A percentile compares a stretch with the other conserved stretches of the same genome.
These are phyloP conservation scores for Uria aalge DNA, from an alignment of 2,113 vertebrate species.

Conservation along the genomic window DNA sequence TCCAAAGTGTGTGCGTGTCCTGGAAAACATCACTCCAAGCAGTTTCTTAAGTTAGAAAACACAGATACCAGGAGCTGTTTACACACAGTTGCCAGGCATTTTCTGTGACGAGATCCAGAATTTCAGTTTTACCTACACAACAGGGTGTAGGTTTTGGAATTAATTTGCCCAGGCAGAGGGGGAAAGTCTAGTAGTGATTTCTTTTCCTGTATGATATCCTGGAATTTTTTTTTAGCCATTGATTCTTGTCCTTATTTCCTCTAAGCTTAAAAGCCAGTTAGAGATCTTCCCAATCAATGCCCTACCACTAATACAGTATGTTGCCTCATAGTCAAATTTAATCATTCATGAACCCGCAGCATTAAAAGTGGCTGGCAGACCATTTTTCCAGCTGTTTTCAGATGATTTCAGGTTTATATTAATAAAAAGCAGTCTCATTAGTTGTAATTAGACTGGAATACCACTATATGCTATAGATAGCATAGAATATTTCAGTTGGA, in stretches of 20 bases:
- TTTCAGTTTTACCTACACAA: neutral
- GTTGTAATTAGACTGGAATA: neutral
- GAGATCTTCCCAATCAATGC: neutral
- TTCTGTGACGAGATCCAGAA: neutral
- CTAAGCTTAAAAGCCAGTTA: neutral
- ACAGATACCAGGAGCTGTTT: neutral
- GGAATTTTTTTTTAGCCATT: neutral
- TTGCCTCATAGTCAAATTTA: neutral
- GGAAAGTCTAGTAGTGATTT: neutral
- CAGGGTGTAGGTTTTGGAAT: neutral
- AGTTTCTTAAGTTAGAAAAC: neutral
- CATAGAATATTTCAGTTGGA: neutral
- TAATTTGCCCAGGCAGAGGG: neutral
- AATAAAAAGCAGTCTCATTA: neutral
- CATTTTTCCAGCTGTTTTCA: neutral
- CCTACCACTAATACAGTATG: neutral
- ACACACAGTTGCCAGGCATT: neutral
- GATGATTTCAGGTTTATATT: neutral
- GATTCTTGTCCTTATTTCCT: neutral
- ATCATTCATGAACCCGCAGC: neutral
- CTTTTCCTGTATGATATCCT: neutral
- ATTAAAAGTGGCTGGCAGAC: neutral
- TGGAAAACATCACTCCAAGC: neutral
- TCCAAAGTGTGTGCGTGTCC: neutral
- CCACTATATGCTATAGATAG: neutral